A percentile compares a stretch with the other conserved stretches of the same genome.
These are phyloP conservation scores for Perccottus glenii DNA, from an alignment of 2,113 vertebrate genomes.

Conservation along the genomic window DNA sequence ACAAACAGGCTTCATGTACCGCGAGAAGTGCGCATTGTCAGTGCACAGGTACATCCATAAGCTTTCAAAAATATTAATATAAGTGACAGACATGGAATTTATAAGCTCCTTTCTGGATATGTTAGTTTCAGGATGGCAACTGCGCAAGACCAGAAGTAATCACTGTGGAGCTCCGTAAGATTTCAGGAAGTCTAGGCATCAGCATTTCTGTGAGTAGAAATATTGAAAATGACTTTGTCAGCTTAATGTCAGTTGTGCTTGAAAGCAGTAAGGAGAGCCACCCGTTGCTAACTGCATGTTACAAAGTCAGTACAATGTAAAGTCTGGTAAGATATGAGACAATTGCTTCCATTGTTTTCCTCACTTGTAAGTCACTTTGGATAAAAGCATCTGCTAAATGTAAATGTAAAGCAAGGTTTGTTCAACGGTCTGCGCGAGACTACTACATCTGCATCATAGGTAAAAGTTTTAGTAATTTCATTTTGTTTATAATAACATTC, in stretches of 20 bases:
- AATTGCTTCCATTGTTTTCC: no score
- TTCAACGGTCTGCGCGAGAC: no score
- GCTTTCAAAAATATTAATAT: no score
- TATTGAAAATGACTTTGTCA: neutral
- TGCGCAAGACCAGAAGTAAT: conserved; percentile 73
- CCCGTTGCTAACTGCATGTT: conserved; percentile 15
- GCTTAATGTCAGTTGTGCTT: neutral
- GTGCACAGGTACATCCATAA: conserved; percentile 71
- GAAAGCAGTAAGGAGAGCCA: neutral
- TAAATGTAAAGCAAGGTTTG: neutral
- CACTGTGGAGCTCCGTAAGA: conserved; percentile 83
- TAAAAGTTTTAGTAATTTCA: no score
- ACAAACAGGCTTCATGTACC: conserved; percentile 60
- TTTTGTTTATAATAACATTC: no score
- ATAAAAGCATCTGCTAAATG: no score
- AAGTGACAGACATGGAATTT: no score
- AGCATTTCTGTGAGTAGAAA: conserved; percentile 84
- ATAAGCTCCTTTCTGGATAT: neutral
- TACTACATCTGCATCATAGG: neutral
- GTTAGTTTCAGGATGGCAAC: conserved; percentile 67
- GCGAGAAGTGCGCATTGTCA: conserved; percentile 58
- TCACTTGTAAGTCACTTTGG: no score
- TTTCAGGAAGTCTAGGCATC: conserved; percentile 86
- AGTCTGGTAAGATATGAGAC: conserved; percentile 26
- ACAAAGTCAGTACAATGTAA: conserved; percentile 30